Evolutionary conservation across 2,797 vertebrate genomes (phyloP).

Genomic region (Crocidura indochinensis): DNA sequence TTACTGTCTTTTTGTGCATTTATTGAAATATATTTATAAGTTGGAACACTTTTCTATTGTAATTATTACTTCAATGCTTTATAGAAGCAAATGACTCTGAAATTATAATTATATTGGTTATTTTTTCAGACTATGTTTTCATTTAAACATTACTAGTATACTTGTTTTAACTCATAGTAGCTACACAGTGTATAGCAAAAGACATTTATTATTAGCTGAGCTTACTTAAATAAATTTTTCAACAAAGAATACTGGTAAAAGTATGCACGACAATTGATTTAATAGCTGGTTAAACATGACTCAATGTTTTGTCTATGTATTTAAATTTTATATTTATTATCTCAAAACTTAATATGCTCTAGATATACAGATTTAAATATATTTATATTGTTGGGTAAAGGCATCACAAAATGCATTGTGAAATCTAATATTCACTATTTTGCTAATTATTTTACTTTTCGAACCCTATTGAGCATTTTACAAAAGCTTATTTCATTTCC

Average conservation of each 20-base stretch:
- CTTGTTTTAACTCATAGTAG: conserved; percentile 57
- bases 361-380: background rate
- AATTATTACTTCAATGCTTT: conserved; percentile 41
- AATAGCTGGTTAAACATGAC: conserved; percentile 38
- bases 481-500: conserved; percentile 33
- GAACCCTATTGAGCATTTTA: conserved; percentile 21
- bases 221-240: conserved; percentile 67
- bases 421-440: conserved; percentile 4
- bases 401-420: background rate
- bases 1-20: conserved; percentile 36
- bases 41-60: conserved; percentile 37
- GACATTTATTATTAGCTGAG: background rate
- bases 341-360: conserved; percentile 28
- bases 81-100: conserved; percentile 35
- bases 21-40: conserved; percentile 19
- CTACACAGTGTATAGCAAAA: background rate
- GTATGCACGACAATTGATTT: background rate
- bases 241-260: conserved; percentile 47
- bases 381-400: conserved; percentile 20
- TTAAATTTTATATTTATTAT: conserved; percentile 37
- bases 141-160: conserved; percentile 45
- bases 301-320: conserved; percentile 65
- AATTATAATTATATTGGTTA: conserved; percentile 47
- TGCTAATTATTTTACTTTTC: background rate
- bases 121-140: conserved; percentile 49